Percentiles rank a stretch among this genome's conserved stretches.
Evolutionary conservation across 1,140 invertebrate species (phyloP).

Genomic region (Brachionus plicatilis): DNA sequence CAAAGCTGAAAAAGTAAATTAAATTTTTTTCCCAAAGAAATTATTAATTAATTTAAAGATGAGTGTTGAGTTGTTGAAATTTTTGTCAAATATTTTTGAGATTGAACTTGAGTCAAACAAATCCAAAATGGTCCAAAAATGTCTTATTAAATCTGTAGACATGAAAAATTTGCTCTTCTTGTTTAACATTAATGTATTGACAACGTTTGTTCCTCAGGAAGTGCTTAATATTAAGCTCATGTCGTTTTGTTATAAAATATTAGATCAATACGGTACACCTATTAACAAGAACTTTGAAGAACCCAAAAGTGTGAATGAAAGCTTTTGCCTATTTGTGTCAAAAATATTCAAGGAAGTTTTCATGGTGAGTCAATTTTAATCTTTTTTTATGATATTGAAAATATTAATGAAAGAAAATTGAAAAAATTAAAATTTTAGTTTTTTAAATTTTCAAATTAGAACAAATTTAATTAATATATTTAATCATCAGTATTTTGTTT

Average conservation of each 20-base stretch:
- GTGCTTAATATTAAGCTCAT: background rate
- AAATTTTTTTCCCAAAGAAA: background rate
- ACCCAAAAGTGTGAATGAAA: background rate
- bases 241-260: background rate
- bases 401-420: background rate
- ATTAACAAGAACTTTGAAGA: background rate
- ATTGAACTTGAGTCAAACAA: background rate
- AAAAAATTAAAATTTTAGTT: too few species aligned
- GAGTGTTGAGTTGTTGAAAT: background rate
- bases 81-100: background rate
- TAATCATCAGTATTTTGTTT: too few species aligned
- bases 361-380: background rate
- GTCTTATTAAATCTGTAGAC: background rate
- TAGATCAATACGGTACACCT: background rate
- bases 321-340: background rate
- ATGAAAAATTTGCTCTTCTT: background rate
- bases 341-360: slow-evolving; percentile 1
- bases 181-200: background rate
- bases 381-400: too few species aligned
- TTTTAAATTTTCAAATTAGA: too few species aligned
- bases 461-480: too few species aligned
- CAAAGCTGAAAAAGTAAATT: background rate
- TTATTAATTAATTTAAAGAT: background rate
- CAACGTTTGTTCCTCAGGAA: background rate
- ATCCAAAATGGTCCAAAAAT: background rate